Evolutionary conservation across 2,113 vertebrate genomes (phyloP), one percentile per base, ranked within the genome.

Genomic region (Apodemus sylvaticus): DNA sequence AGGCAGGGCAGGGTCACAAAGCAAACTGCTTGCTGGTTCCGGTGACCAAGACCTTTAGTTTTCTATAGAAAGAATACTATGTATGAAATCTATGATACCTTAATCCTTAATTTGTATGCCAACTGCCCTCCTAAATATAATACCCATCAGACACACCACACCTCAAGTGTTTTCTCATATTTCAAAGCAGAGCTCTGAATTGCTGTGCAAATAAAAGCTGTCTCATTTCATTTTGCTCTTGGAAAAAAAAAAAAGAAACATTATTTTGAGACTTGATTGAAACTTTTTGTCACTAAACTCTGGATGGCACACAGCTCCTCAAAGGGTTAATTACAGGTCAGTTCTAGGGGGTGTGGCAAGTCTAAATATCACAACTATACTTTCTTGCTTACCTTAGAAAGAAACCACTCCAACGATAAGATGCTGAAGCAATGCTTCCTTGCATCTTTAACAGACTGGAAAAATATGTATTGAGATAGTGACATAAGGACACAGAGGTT

Each of bases 161-260:
- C 39, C 16, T 51, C 90, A 42, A 45, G 34, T n/a, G 53, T 88
- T 83, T 83, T 87, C 78, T 66, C 78, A 73, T 16, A 34, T 31
- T n/a, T 94, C 64, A 76, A 20, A n/a, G 51, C 13, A 74, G 42
- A 60, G 36, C 58, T 93, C 48, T 42, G 7, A 83, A 53, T 11
- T 70, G 22, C 5, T 7, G 7, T 82, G 90, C 77, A 73, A 39
- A 91, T 51, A 10, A 76, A 68, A 45, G 39, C 0, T 45, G 82
- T 96, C 94, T 53, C 76, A 62, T 51, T 87, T 85, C 31, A n/a
- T 86, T 89, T 85, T 48, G 22, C 17, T 82, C 58, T 77, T 89
- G 20, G 14, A 55, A 14, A 73, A 90, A 94, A 78, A 26, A 64
- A 68, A 2, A 94, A 95, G n/a, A 73, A 39, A 58, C 10, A 39